A percentile compares a stretch with the other conserved stretches of the same genome.
Evolutionary conservation across 2,113 vertebrate genomes (phyloP).

Genomic region (Montifringilla adamsi): DNA sequence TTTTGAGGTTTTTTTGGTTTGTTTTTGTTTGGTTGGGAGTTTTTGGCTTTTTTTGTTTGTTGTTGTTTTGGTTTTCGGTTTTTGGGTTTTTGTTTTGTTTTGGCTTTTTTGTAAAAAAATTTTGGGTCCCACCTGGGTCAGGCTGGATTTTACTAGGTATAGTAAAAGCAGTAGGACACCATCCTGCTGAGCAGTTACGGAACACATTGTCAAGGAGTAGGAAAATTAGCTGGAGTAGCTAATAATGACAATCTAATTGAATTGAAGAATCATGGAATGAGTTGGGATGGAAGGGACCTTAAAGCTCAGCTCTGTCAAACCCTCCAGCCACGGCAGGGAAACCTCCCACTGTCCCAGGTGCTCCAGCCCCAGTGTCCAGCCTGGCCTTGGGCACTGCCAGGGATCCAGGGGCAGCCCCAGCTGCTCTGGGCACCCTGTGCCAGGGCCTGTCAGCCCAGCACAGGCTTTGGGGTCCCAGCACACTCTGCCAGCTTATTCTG

Average conservation of each 20-base stretch:
- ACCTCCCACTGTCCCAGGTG: no score
- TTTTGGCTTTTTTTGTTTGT: neutral
- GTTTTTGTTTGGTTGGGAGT: no score
- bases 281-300: no score
- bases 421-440: no score
- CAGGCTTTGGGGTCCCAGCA: neutral
- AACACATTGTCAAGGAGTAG: neutral
- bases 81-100: neutral
- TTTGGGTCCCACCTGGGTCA: neutral
- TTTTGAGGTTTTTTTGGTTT: rapidly evolving
- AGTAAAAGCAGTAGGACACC: neutral
- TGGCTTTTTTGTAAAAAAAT: neutral
- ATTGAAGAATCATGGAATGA: no score
- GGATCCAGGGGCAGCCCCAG: no score
- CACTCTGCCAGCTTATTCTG: neutral
- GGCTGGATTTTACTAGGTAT: neutral
- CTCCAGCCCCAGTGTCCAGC: no score
- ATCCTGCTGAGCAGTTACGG: neutral
- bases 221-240: neutral
- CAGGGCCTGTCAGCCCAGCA: no score
- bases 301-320: no score
- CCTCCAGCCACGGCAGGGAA: no score
- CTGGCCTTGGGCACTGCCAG: no score
- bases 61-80: neutral
- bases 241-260: neutral